These are phyloP conservation scores for Sebastolobus alascanus DNA, from an alignment of 2,797 vertebrate species.

Conservation along the genomic window DNA sequence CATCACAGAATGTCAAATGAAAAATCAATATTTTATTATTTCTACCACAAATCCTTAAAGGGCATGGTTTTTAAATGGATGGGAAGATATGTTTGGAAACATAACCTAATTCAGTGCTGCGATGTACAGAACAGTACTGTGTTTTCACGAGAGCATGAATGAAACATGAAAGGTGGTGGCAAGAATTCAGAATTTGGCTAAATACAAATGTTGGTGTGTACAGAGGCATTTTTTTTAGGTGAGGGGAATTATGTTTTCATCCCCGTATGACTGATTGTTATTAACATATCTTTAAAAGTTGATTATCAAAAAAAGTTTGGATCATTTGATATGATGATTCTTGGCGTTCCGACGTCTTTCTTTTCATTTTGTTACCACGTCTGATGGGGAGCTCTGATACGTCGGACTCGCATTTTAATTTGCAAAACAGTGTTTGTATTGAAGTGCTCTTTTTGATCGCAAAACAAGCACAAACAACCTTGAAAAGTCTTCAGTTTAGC, in stretches of 20 bases:
- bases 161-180: not conserved
- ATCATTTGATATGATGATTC: not conserved
- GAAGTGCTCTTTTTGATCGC: not conserved
- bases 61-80: constrained; percentile 65
- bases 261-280: not conserved
- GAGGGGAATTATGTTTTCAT: not conserved
- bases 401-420: not conserved
- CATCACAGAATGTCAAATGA: constrained; percentile 68
- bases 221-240: not conserved
- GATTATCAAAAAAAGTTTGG: not conserved
- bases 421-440: not conserved
- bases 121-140: not conserved
- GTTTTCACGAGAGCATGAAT: not conserved
- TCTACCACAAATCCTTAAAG: constrained; percentile 56
- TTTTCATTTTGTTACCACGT: not conserved
- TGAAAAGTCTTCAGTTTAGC: not conserved
- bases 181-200: not conserved
- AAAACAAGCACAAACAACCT: not conserved
- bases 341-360: not conserved
- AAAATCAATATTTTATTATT: constrained; percentile 71
- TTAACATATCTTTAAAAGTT: not conserved
- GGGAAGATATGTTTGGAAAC: constrained; percentile 30
- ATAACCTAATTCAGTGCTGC: constrained; percentile 13
- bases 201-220: not conserved
- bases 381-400: not conserved